Evolutionary conservation across 2,797 vertebrate species (phyloP).

Genomic region (Poecilia picta): DNA sequence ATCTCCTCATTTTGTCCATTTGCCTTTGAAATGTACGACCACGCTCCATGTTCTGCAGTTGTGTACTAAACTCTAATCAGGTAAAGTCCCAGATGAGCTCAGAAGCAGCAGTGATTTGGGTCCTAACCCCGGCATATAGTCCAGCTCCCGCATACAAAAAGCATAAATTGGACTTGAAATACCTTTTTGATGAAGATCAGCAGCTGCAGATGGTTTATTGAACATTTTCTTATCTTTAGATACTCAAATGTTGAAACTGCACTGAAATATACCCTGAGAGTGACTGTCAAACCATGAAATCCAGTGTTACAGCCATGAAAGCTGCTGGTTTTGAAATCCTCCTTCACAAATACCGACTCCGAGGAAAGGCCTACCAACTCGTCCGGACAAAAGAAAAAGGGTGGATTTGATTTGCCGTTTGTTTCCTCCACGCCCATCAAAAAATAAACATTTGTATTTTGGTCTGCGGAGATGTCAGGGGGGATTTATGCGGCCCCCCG

Average conservation of each 20-base stretch:
- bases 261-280: background rate
- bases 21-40: background rate
- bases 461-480: constrained; percentile 49
- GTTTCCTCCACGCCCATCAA: constrained; percentile 5
- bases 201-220: constrained; percentile 9
- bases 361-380: constrained; percentile 21
- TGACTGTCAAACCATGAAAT: constrained; percentile 1
- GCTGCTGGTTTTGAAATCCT: background rate
- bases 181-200: constrained; percentile 24
- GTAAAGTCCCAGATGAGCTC: background rate
- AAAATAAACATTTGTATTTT: constrained; percentile 65
- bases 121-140: constrained; percentile 24
- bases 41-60: background rate
- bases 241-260: constrained; percentile 14
- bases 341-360: constrained; percentile 8
- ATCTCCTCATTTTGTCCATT: constrained; percentile 1
- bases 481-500: constrained; percentile 57
- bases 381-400: constrained; percentile 21
- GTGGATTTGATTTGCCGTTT: constrained; percentile 29
- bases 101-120: constrained; percentile 26
- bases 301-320: constrained; percentile 9
- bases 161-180: constrained; percentile 19
- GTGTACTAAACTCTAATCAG: constrained; percentile 8
- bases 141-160: constrained; percentile 22
- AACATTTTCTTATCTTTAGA: constrained; percentile 14